A percentile compares a stretch with the other conserved stretches of the same genome.
These are phyloP conservation scores for Apodemus agrarius DNA, from an alignment of 2,797 vertebrate species.

Conservation along the genomic window DNA sequence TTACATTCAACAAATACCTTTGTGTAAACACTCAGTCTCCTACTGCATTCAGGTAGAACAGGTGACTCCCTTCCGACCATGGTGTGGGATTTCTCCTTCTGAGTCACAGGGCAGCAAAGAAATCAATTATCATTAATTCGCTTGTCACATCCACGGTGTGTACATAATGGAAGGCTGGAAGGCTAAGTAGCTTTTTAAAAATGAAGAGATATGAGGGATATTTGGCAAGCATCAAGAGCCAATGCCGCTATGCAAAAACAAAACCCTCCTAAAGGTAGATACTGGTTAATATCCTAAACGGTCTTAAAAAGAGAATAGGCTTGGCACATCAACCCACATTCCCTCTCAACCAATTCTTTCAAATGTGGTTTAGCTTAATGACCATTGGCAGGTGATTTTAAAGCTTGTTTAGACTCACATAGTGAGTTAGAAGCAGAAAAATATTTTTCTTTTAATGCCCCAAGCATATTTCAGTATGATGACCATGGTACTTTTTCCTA, in stretches of 20 bases:
- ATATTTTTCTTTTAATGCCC: conserved; percentile 19
- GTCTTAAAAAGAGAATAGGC: conserved; percentile 37
- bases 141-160: neutral
- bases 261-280: conserved; percentile 3
- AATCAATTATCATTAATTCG: neutral
- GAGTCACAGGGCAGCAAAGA: neutral
- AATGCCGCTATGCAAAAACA: conserved; percentile 30
- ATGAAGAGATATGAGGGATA: neutral
- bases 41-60: neutral
- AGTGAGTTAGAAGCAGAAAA: conserved; percentile 44
- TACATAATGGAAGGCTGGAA: neutral
- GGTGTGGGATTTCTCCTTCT: neutral
- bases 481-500: neutral
- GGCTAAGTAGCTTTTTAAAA: conserved; percentile 35
- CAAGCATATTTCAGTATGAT: conserved; percentile 51
- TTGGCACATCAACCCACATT: conserved; percentile 35
- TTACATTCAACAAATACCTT: neutral
- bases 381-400: conserved; percentile 62
- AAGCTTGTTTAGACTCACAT: conserved; percentile 41
- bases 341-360: conserved; percentile 1
- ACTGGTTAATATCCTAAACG: conserved; percentile 21
- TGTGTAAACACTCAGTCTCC: neutral
- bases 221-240: conserved; percentile 22
- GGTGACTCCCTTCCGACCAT: neutral
- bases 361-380: conserved; percentile 62